Base-by-base conservation (phyloP, 2,888 invertebrate genomes). In the Aspidapion aeneum region DNA sequence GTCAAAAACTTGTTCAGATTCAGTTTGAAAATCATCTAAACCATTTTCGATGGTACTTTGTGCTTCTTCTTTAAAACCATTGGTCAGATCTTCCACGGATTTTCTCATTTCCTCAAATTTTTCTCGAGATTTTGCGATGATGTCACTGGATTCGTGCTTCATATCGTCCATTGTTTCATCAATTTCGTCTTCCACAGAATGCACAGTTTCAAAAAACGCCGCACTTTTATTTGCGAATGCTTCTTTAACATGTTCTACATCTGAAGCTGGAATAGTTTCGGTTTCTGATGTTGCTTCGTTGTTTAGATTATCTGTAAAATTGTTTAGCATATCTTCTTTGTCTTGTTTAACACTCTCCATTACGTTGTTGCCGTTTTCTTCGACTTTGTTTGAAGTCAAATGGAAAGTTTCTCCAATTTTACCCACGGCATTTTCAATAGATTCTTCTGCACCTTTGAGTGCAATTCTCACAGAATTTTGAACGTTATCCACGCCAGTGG, bases 281-380 rank as follows among this genome's bases (percentile, higher is more conserved):
- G 78, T 75, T 66, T 78, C 76, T 1, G 78, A 78, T 12, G 78
- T 73, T 16, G 74, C 77, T 67, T 78, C 78, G 12, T 71, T 69
- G 2, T 35, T 35, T 35, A 35, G 12, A 35, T 73, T 68, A 5
- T 67, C 66, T 21, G 51, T 62, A 17, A 62, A 58, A 21, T 49
- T 50, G 56, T 56, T 21, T 50, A 35, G 12, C 20, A 61, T 17
- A 48, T 22, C 12, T 7, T 62, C 58, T 51, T 63, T n/a, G 18
- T 35, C 56, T 57, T 77, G 77, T 18, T 72, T 64, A 2, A 69
- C 69, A 62, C 71, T 67, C 17, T 72, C 66, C 20, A 72, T 72
- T 16, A 71, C 61, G 62, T 74, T 73, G 18, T 69, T 65, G 7
- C 68, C 68, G 3, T 67, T 66, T n/a, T 74, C 73, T 19, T 74